phyloP scores from a whole-genome alignment of 1,140 invertebrate species.

The Potamilus streckersoni region DNA sequence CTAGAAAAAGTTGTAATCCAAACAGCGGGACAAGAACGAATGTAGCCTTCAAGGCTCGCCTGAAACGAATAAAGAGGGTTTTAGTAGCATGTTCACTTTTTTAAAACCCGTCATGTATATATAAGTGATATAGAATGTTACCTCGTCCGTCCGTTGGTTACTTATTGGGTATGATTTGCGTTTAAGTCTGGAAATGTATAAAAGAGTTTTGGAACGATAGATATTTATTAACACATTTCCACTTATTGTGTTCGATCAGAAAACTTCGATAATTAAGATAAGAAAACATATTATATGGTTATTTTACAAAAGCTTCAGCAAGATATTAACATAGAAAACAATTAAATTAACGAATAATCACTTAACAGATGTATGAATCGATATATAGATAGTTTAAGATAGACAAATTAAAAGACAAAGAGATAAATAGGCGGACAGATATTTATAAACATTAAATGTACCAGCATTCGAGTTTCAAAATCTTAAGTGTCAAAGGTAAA shows the following conservation, averaged over 20 bases:
- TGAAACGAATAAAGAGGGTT: conserved; percentile 29
- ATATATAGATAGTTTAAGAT: too few species aligned
- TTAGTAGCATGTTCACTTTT: neutral
- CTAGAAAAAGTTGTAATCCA: conserved; percentile 84
- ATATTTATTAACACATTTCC: too few species aligned
- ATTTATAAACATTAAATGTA: too few species aligned
- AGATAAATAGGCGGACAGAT: too few species aligned
- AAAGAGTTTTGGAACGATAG: too few species aligned
- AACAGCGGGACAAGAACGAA: conserved; percentile 83
- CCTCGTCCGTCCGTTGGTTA: neutral
- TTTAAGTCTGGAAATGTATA: neutral
- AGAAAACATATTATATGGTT: neutral
- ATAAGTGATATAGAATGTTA: too few species aligned
- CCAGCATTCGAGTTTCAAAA: too few species aligned
- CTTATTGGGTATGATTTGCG: neutral
- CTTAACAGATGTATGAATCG: too few species aligned
- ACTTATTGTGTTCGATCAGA: neutral
- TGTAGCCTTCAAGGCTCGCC: conserved; percentile 73
- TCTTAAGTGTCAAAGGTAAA: too few species aligned
- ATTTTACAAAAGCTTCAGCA: too few species aligned
- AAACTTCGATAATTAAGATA: neutral
- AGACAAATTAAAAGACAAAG: too few species aligned
- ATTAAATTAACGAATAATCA: neutral
- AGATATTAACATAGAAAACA: too few species aligned
- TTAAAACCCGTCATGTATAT: neutral